These are phyloP conservation scores for Eugnorisma glareosa DNA, from an alignment of 2,888 invertebrate species.

Conservation along the genomic window DNA sequence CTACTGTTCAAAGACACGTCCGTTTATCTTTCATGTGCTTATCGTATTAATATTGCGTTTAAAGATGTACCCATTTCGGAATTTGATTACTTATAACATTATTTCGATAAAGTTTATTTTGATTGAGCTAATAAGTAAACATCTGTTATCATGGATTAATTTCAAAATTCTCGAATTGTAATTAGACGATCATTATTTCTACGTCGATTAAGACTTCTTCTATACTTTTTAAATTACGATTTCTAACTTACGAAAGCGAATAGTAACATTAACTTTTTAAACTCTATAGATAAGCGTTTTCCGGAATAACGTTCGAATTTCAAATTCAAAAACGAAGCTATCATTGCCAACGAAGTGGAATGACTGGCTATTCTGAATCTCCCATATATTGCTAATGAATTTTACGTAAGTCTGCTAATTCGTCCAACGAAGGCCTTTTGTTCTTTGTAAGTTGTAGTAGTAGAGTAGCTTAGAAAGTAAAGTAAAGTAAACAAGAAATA, in stretches of 20 bases:
- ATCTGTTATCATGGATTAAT: neutral
- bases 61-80: slow-evolving; percentile 10
- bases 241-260: neutral
- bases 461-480: neutral
- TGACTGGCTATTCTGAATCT: neutral
- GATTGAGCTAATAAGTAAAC: slow-evolving; percentile 9
- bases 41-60: slow-evolving; percentile 7
- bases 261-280: neutral
- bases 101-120: slow-evolving; percentile 37
- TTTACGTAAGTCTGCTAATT: neutral
- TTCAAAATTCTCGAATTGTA: slow-evolving; percentile 9
- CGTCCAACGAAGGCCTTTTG: neutral
- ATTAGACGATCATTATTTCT: neutral
- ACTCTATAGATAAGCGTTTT: neutral
- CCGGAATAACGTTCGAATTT: neutral
- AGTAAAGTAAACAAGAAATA: too few species aligned
- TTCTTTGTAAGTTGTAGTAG: neutral
- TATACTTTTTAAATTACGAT: neutral
- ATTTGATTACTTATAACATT: slow-evolving; percentile 1
- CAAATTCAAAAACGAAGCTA: neutral
- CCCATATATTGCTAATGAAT: neutral
- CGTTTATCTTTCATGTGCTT: slow-evolving; percentile 25
- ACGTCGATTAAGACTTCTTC: neutral
- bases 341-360: neutral
- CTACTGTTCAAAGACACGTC: neutral